Conservation (phyloP, 2,113 vertebrate species). For the Irena cyanogastra region DNA sequence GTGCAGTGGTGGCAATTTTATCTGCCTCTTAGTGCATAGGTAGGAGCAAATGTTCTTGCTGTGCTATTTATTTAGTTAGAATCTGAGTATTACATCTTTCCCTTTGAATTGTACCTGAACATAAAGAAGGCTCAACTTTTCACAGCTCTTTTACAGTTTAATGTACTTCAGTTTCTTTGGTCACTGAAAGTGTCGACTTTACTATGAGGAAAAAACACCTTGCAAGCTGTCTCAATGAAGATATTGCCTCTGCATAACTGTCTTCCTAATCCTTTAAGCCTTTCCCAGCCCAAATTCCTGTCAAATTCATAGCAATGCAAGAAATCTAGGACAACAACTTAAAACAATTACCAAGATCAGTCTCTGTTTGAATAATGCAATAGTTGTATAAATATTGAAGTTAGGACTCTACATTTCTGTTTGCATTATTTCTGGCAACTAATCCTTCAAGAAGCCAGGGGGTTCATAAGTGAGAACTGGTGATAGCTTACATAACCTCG, state of each 20-base stretch:
- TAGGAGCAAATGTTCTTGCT: neutral
- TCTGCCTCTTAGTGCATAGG: neutral
- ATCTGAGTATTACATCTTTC: neutral
- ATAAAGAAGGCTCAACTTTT: neutral
- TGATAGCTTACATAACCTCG: neutral
- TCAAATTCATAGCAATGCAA: neutral
- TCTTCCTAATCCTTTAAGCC: neutral
- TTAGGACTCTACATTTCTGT: neutral
- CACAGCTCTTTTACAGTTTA: neutral
- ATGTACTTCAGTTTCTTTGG: neutral
- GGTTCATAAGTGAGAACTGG: neutral
- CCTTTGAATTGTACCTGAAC: neutral
- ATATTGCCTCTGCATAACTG: neutral
- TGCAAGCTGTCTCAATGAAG: neutral
- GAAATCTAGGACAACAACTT: neutral
- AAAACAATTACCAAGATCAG: neutral
- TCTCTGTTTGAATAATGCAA: slow-evolving; percentile 5
- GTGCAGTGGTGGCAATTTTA: neutral
- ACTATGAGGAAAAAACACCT: neutral
- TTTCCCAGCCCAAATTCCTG: neutral
- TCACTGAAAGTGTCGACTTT: neutral
- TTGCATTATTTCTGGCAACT: neutral
- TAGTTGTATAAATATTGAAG: neutral
- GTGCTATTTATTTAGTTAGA: neutral
- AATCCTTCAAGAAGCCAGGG: neutral